These are phyloP conservation scores for Columba guinea DNA, from an alignment of 2,797 vertebrate genomes.

Conservation along the genomic window DNA sequence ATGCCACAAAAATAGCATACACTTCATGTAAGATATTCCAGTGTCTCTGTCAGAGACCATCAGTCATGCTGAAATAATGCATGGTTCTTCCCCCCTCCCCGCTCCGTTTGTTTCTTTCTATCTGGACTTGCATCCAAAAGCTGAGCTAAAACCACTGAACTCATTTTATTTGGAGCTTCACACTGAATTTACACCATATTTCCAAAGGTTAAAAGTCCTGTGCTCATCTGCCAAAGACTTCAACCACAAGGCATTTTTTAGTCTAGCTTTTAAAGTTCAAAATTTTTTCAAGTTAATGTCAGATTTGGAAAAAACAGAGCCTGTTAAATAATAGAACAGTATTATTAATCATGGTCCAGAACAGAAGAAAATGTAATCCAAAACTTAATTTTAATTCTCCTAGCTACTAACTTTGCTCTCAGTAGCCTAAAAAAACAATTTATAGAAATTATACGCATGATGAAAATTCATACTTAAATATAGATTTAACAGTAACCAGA, in stretches of 20 bases:
- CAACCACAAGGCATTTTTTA: conserved; percentile 68
- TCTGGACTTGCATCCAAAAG: conserved; percentile 63
- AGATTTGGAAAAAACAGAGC: conserved; percentile 60
- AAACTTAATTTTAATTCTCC: conserved; percentile 1
- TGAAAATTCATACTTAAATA: background rate
- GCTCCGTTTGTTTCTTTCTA: conserved; percentile 5
- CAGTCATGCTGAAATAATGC: conserved; percentile 64
- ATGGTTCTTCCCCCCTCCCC: conserved; percentile 10
- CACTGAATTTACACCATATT: conserved; percentile 62
- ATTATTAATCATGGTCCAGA: conserved; percentile 58
- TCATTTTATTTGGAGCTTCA: conserved; percentile 62
- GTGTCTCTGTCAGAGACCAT: conserved; percentile 34
- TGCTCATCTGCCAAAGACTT: conserved; percentile 62
- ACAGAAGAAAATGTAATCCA: conserved; percentile 13
- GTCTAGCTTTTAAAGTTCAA: conserved; percentile 64
- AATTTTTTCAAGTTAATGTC: conserved; percentile 64
- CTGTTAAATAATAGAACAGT: conserved; percentile 41
- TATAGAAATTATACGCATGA: background rate
- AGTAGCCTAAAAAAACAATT: background rate
- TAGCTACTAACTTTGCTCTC: conserved; percentile 30
- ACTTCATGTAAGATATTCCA: conserved; percentile 46
- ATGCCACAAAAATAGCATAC: background rate
- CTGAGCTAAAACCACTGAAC: conserved; percentile 67
- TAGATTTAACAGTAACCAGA: background rate
- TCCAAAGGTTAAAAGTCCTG: conserved; percentile 65